Evolutionary conservation across 2,113 vertebrate species (phyloP), one percentile per base, ranked within the genome.

Genomic region (Corvus moneduloides): DNA sequence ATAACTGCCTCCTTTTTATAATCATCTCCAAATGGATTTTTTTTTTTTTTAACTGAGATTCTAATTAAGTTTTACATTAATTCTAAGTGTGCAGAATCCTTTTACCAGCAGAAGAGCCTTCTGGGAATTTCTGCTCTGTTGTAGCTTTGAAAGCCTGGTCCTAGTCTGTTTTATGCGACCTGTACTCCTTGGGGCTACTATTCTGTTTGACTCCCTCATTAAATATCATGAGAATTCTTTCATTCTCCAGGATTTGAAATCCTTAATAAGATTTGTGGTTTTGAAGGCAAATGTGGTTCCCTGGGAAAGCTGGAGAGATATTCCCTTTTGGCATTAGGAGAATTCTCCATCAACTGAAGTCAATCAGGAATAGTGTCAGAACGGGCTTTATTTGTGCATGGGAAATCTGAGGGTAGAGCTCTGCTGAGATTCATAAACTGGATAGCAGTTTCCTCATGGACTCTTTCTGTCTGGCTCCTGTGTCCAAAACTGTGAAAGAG

Each of bases 41-140:
- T 76, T 84, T 27, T 76, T 51, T 51, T 51, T 46, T 24, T 4
- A 2, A 19, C 46, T n/a, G 52, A 86, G 52, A 72, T 93, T 95
- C 72, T 92, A 80, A 93, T 93, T 84, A 93, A 84, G 61, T 94
- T 83, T 93, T 68, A 93, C 85, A 63, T 93, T 91, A 91, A 90
- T 94, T 94, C 41, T 81, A 88, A 95, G 30, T 71, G 39, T 89
- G 44, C 30, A 73, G 49, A 61, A 64, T 94, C 66, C 41, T 93
- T 94, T 91, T 88, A 90, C 74, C 43, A 93, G 83, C 51, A 85
- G 90, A 95, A 88, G 22, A 91, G 22, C 30, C 75, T 95, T 86
- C 79, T 88, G 85, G 75, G 92, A 94, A 67, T 91, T 84, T 90
- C 59, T 88, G 51, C 46, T 80, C 19, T 85, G 28, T 74, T 93